Conservation (phyloP, 2,113 vertebrate species). For the Albula glossodonta region DNA sequence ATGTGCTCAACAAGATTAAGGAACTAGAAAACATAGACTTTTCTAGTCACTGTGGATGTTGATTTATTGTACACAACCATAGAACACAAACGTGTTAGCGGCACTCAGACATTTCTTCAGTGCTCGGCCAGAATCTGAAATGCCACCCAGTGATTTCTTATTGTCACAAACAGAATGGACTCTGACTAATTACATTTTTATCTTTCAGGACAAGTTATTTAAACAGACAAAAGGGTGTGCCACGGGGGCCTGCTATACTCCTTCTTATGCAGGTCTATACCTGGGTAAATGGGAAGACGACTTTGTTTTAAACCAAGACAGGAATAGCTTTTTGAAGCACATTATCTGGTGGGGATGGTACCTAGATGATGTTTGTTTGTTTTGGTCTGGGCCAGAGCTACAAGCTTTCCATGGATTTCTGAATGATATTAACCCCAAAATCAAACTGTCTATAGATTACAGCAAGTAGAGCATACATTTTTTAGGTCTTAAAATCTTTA, state of each 20-base stretch:
- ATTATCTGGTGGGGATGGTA: too few species aligned
- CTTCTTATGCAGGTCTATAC: constrained; percentile 5
- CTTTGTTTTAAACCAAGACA: too few species aligned
- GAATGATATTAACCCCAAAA: not conserved
- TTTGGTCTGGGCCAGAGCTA: constrained; percentile 5
- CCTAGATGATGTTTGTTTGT: not conserved
- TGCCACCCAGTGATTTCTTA: not conserved
- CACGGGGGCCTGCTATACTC: not conserved
- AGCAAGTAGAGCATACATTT: not conserved
- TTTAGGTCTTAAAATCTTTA: not conserved
- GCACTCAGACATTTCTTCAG: not conserved
- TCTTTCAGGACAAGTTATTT: not conserved
- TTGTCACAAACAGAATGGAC: constrained; percentile 2
- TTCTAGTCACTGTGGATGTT: too few species aligned
- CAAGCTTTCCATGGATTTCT: not conserved
- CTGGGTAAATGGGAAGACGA: not conserved
- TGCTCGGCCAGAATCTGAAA: not conserved
- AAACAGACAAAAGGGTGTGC: constrained; percentile 10
- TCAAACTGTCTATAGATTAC: not conserved
- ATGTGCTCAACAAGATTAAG: too few species aligned
- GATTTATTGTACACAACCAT: too few species aligned
- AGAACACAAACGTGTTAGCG: not conserved
- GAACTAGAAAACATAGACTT: too few species aligned
- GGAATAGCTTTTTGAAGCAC: too few species aligned
- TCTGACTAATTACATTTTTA: not conserved